Base-by-base conservation (phyloP, 2,113 vertebrate species). In the Jacana jacana region DNA sequence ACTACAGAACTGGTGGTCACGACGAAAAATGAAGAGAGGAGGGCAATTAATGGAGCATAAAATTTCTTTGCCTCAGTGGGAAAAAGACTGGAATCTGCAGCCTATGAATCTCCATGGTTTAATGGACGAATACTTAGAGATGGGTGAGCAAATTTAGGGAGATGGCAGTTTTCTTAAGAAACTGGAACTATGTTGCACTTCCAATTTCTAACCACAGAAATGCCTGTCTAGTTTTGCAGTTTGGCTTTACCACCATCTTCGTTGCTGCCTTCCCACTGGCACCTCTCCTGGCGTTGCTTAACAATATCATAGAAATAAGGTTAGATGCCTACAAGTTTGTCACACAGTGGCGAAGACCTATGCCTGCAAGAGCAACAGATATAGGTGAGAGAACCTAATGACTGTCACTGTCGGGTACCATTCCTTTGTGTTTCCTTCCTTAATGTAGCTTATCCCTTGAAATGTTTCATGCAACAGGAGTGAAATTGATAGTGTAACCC, bases 301-400 rank as follows among this genome's bases (percentile, higher is more conserved):
- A 99, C 97, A 99, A 99, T 85, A 99, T 99, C 96, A 99, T 99
- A 58, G 99, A 99, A 95, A 99, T 99, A 80, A 98, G 99, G 40
- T 98, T 99, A 33, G 99, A 99, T n/a, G 99, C 99, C 1, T 99
- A 99, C 97, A 99, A 99, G 97, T 99, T 99, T 96, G 99, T 99
- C 84, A 99, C 99, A 8, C 99, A 99, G 95, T 99, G 99, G 99
- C 97, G 99, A 91, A 98, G 99, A 82, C 99, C 99, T 30, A 99
- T 99, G 98, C 99, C 99, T 28, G 99, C 99, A 33, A 98, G 99
- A 89, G 99, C 99, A 31, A 99, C 99, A 44, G 99, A 99, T 97
- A 99, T 99, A 96, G 99, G 99, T 99, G 92, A 98, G 98, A 88
- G 17, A 76, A n/a, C 13, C 39, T 48, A 19, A 9, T 70, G 40